Percentiles rank a stretch among this genome's conserved stretches.
Conservation (phyloP, 1,140 invertebrate species). For the Penaeus chinensis region DNA sequence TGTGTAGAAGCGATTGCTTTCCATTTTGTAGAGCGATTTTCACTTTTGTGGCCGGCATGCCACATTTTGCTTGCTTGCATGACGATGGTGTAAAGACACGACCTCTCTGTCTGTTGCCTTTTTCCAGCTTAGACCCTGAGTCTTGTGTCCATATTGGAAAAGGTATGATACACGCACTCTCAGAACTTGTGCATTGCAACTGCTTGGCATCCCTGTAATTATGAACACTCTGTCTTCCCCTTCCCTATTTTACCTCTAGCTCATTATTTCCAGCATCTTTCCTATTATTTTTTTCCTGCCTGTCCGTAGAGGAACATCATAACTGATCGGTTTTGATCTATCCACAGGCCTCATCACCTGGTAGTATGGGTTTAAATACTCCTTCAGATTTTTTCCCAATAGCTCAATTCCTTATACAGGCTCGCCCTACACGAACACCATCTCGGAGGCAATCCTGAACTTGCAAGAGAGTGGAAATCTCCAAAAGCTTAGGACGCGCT, state of each 20-base stretch:
- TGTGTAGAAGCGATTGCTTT: slow-evolving; percentile 17
- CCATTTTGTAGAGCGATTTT: slow-evolving; percentile 1
- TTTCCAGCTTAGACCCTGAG: too few species aligned
- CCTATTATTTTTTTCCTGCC: not conserved
- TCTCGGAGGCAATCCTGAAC: slow-evolving; percentile 76
- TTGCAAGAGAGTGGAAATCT: slow-evolving; percentile 72
- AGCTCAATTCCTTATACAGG: slow-evolving; percentile 70
- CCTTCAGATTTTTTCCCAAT: slow-evolving; percentile 3
- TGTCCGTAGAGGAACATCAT: not conserved
- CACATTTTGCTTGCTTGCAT: slow-evolving; percentile 30
- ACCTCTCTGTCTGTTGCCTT: too few species aligned
- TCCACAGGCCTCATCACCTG: slow-evolving; percentile 15
- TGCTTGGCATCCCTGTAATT: too few species aligned
- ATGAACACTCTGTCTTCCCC: too few species aligned
- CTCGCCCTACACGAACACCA: slow-evolving; percentile 78
- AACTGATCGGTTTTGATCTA: slow-evolving; percentile 30
- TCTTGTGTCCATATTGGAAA: too few species aligned
- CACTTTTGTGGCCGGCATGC: not conserved
- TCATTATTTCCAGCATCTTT: not conserved
- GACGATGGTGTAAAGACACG: not conserved
- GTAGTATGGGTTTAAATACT: not conserved
- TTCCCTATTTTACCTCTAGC: too few species aligned
- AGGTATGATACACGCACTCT: too few species aligned
- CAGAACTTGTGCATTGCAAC: too few species aligned
- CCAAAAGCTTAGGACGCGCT: slow-evolving; percentile 71